Percentiles rank a stretch among this genome's conserved stretches.
phyloP scores from a whole-genome alignment of 23 tunicate genomes.

The Pegea sp. region DNA sequence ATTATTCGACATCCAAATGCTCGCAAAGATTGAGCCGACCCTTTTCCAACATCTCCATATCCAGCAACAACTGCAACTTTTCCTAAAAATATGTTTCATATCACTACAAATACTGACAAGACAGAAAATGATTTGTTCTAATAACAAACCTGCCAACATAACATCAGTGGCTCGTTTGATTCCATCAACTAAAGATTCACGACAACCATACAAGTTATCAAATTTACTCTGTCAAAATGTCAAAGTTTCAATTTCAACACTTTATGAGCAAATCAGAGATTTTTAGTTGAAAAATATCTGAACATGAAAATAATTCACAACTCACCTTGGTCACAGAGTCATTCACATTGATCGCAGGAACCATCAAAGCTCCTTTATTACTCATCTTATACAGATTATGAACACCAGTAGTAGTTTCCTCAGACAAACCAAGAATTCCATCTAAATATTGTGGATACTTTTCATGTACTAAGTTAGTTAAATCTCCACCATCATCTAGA shows the following conservation, averaged over 20 bases:
- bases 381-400: slow-evolving; percentile 94
- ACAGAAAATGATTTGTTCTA: background rate
- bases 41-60: slow-evolving; percentile 98
- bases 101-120: background rate
- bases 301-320: background rate
- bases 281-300: background rate
- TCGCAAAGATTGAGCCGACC: slow-evolving; percentile 67
- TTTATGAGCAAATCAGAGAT: background rate
- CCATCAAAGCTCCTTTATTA: slow-evolving; percentile 39
- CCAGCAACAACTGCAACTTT: slow-evolving; percentile 94
- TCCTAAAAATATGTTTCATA: slow-evolving; percentile 20
- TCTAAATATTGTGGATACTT: slow-evolving; percentile 62
- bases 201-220: slow-evolving; percentile 92
- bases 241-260: slow-evolving; percentile 9
- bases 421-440: slow-evolving; percentile 79
- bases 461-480: slow-evolving; percentile 81
- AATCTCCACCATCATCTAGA: slow-evolving; percentile 93
- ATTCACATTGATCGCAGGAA: slow-evolving; percentile 94
- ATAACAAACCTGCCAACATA: slow-evolving; percentile 96
- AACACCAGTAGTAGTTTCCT: slow-evolving; percentile 98
- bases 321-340: slow-evolving; percentile 90
- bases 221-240: slow-evolving; percentile 55
- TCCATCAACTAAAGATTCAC: slow-evolving; percentile 97
- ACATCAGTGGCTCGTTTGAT: slow-evolving; percentile 97
- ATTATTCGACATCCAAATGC: slow-evolving; percentile 96